Evolutionary conservation across 2,113 vertebrate genomes (phyloP).

Genomic region (Otolemur garnettii): DNA sequence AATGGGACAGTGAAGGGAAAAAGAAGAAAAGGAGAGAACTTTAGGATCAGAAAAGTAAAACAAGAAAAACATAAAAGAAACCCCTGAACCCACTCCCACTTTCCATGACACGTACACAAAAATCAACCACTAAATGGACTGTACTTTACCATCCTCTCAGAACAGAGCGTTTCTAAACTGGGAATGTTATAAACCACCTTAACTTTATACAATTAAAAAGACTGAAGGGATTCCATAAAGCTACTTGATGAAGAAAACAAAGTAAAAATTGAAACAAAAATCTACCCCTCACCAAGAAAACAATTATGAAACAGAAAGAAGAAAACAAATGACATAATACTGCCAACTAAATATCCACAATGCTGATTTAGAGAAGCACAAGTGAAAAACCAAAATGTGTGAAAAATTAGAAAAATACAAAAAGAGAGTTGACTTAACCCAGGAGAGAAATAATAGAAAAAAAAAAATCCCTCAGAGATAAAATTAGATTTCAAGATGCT

Average conservation of each 20-base stretch:
- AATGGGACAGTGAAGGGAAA: neutral
- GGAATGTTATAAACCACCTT: neutral
- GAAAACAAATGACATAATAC: neutral
- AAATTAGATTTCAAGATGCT: neutral
- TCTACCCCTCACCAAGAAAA: neutral
- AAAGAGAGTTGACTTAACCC: neutral
- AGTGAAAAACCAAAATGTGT: neutral
- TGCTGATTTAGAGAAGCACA: neutral
- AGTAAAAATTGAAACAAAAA: conserved; percentile 30
- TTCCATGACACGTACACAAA: neutral
- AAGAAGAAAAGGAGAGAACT: neutral
- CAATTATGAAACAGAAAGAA: neutral
- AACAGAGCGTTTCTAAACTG: neutral
- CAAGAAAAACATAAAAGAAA: neutral
- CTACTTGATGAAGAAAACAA: neutral
- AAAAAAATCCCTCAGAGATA: neutral
- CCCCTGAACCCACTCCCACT: neutral
- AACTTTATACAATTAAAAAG: neutral
- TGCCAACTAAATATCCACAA: neutral
- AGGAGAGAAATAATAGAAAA: neutral
- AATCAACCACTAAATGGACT: neutral
- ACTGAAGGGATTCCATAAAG: neutral
- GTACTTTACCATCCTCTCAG: neutral
- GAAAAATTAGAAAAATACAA: neutral
- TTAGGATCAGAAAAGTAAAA: neutral